Evolutionary conservation across 1,140 invertebrate genomes (phyloP).

Genomic region (Achroia grisella): DNA sequence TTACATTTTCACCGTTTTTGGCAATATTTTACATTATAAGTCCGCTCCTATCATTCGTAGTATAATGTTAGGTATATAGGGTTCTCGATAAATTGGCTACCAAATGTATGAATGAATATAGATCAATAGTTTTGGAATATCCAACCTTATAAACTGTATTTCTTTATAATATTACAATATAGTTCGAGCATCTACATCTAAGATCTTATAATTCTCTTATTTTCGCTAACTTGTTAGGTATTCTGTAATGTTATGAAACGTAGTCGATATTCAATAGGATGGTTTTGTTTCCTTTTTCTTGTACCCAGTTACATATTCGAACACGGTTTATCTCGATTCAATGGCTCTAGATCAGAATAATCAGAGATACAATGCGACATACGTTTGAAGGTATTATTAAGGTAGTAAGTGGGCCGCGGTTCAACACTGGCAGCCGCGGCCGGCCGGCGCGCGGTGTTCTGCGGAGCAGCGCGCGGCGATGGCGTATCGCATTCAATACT

Average conservation of each 20-base stretch:
- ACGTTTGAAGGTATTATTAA: slow-evolving; percentile 70
- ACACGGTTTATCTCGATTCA: slow-evolving; percentile 57
- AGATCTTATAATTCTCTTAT: not conserved
- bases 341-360: slow-evolving; percentile 65
- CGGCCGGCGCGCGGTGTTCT: not conserved
- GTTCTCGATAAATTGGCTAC: too few species aligned
- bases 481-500: slow-evolving; percentile 56
- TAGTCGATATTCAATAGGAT: slow-evolving; percentile 17
- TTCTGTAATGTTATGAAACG: slow-evolving; percentile 6
- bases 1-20: too few species aligned
- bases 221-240: slow-evolving; percentile 6
- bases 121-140: too few species aligned
- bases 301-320: slow-evolving; percentile 34
- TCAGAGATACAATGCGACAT: slow-evolving; percentile 67
- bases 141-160: too few species aligned
- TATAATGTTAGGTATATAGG: too few species aligned
- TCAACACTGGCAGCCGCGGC: slow-evolving; percentile 34
- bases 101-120: too few species aligned
- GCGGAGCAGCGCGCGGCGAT: too few species aligned
- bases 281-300: slow-evolving; percentile 34
- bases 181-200: too few species aligned
- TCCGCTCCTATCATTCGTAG: too few species aligned
- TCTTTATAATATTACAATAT: too few species aligned
- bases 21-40: too few species aligned
- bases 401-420: slow-evolving; percentile 52